Conservation (phyloP, 2,113 vertebrate species). For the Centropus bengalensis region DNA sequence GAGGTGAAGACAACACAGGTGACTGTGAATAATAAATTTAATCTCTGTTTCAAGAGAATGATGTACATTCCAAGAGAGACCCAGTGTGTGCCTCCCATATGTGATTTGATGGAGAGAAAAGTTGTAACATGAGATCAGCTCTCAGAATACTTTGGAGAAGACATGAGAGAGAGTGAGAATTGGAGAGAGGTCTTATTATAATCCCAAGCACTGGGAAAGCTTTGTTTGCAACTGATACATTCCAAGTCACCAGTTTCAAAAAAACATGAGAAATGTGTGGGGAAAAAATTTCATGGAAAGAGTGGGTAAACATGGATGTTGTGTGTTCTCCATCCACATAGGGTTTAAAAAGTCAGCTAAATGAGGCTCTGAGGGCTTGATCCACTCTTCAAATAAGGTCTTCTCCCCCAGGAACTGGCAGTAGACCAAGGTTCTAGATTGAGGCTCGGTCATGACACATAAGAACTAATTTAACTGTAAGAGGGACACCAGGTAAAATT, state of each 20-base stretch:
- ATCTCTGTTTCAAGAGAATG: not conserved
- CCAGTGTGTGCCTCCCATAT: not conserved
- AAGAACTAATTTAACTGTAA: not conserved
- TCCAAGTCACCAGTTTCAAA: not conserved
- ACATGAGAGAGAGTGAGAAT: accelerated
- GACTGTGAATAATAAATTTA: not conserved
- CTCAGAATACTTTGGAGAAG: not conserved
- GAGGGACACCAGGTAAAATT: not conserved
- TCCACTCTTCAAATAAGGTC: not conserved
- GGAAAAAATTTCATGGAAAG: not conserved
- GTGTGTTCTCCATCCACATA: accelerated
- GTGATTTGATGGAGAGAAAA: not conserved
- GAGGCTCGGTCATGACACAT: too few species aligned
- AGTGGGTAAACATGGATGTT: not conserved
- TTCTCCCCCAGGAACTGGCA: not conserved
- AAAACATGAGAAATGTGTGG: not conserved
- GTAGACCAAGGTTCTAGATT: not conserved
- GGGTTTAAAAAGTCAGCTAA: not conserved
- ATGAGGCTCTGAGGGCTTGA: accelerated
- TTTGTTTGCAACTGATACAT: not conserved
- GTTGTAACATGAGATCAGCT: not conserved
- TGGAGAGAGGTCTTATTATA: not conserved
- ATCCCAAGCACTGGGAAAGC: not conserved
- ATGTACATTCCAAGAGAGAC: not conserved
- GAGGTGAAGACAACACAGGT: not conserved